phyloP scores from a whole-genome alignment of 1,140 invertebrate species.

The Gonioctena quinquepunctata region DNA sequence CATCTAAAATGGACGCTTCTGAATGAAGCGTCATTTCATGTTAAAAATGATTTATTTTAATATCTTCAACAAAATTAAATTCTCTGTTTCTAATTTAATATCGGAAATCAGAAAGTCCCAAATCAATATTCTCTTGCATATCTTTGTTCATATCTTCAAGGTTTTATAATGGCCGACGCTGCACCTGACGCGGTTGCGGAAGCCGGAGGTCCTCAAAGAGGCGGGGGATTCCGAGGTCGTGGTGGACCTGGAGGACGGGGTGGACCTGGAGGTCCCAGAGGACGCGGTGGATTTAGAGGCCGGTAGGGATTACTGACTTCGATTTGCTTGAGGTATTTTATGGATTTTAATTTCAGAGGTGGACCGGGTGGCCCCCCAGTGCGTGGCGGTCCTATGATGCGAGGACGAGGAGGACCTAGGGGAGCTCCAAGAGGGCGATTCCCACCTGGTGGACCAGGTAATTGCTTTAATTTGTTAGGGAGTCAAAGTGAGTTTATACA shows the following conservation, averaged over 20 bases:
- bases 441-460: conserved; percentile 21
- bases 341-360: conserved; percentile 25
- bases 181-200: conserved; percentile 1
- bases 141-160: too few relatives aligned
- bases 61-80: too few relatives aligned
- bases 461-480: not conserved
- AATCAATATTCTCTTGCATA: too few relatives aligned
- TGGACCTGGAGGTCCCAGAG: conserved; percentile 23
- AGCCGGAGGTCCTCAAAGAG: conserved; percentile 1
- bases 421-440: conserved; percentile 33
- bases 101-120: too few relatives aligned
- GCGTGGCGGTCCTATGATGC: conserved; percentile 35
- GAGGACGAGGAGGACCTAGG: conserved; percentile 33
- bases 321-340: not conserved
- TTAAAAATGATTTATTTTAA: too few relatives aligned
- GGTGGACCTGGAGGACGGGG: conserved; percentile 23
- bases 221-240: conserved; percentile 24
- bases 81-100: too few relatives aligned
- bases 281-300: conserved; percentile 31
- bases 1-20: too few relatives aligned
- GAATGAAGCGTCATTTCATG: too few relatives aligned
- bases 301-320: conserved; percentile 5
- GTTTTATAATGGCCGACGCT: conserved; percentile 2
- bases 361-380: conserved; percentile 31
- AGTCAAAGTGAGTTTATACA: conserved; percentile 6